A percentile compares a stretch with the other conserved stretches of the same genome.
phyloP scores from a whole-genome alignment of 2,888 invertebrate species.

The Plebejus argus region DNA sequence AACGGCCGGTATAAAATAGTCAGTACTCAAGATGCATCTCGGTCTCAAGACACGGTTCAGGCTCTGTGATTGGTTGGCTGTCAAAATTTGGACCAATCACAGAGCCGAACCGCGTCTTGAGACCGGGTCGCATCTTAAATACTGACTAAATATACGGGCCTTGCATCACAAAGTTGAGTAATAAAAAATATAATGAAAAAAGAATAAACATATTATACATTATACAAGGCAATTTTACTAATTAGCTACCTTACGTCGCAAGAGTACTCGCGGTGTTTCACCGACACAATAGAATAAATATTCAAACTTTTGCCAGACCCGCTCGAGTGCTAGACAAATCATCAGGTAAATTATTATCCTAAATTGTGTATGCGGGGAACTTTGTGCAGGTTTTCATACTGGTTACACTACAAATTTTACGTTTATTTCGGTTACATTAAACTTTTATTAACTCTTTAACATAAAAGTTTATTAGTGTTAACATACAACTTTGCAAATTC shows the following conservation, averaged over 20 bases:
- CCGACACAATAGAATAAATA: conserved; percentile 14
- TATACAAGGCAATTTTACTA: conserved; percentile 5
- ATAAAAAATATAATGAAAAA: too few relatives aligned
- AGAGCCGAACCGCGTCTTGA: too few relatives aligned
- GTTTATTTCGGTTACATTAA: neutral
- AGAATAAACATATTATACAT: neutral
- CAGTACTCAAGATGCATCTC: too few relatives aligned
- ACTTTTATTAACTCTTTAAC: neutral
- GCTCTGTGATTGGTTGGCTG: too few relatives aligned
- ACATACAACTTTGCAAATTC: neutral
- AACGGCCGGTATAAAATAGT: too few relatives aligned
- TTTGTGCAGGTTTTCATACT: neutral
- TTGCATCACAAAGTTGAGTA: neutral
- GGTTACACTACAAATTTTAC: neutral
- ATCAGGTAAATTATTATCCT: neutral
- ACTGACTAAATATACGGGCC: too few relatives aligned
- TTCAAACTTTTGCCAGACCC: conserved; percentile 24
- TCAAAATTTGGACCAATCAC: too few relatives aligned
- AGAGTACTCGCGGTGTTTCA: conserved; percentile 9
- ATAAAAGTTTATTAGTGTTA: neutral
- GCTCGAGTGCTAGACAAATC: conserved; percentile 22
- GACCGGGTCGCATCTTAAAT: too few relatives aligned
- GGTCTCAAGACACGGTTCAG: too few relatives aligned
- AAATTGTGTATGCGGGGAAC: neutral
- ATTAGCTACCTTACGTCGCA: conserved; percentile 2